Evolutionary conservation across 1,140 invertebrate species (phyloP), one percentile per base, ranked within the genome.

Genomic region (Macrocentrus cingulum): DNA sequence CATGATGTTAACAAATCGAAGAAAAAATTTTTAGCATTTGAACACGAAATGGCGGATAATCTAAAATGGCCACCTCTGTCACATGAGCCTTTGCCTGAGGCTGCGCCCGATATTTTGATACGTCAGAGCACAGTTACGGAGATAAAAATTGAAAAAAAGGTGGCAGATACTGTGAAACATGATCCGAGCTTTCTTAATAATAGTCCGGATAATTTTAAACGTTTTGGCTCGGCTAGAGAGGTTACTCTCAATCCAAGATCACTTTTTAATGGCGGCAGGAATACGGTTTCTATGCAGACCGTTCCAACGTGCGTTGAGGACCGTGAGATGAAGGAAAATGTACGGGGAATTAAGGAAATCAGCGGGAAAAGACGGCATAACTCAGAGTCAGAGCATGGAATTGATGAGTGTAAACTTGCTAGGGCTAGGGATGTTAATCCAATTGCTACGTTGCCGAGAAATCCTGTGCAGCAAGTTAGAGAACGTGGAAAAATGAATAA

Each of bases 21-120:
- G 20, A 74, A 80, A n/a, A 85, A 84, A 63, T 88, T 84, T 61
- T 70, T 87, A 22, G 76, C 79, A 6, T 78, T 87, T 2, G 85
- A 88, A 56, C 69, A 80, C 8, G 80, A 85, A 36, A 67, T 88
- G 53, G 69, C 78, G n/a, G 64, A 70, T 9, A 82, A 84, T 62
- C 64, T 67, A 0, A 82, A 82, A 49, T 89, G 87, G 87, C 87
- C 87, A 6, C 80, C 82, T 0, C 60, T 81, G 1, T 72, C 72
- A 0, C 67, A 70, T 5, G 77, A 81, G 29, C 75, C 76, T 0
- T 22, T 76, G 1, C 75, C 75, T 0, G 79, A 78, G 56, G 63
- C 66, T 0, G 61, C 67, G 0, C 72, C 76, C 0, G 71, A 77
- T 29, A 63, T 75, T 4, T 51, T 75, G 0, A 72, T 76, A 1